Base-by-base conservation (phyloP, 1,140 invertebrate genomes). In the Eriosoma lanigerum region DNA sequence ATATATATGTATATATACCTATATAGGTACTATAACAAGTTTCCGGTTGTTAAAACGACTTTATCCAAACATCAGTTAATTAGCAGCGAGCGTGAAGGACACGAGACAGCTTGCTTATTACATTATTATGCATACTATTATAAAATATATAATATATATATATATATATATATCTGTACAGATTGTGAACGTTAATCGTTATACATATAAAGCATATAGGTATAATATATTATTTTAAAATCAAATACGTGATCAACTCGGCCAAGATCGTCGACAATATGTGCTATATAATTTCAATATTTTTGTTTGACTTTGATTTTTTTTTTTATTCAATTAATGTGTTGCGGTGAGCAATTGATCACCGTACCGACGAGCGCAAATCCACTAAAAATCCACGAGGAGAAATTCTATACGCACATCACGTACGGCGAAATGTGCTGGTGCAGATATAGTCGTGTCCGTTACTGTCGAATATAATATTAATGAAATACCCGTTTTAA, bases 21-120 rank as follows among this genome's bases (percentile, higher is more conserved):
- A 24, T 29, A 60, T n/a, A n/a, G 17, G 19, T 1, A 62, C 29
- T 19, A 62, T 32, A 73, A 73, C 70, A 54, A 73, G 50, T 73
- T 73, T 73, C 50, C 50, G 50, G 70, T 32, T 73, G 70, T 73
- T 73, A 56, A 54, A 73, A 73, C 46, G 52, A 73, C 70, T 73
- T 38, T 21, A 73, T 54, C 12, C 24, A 54, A 54, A 73, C 48
- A 9, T 56, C 10, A 24, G 52, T 54, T 21, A 73, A 73, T 68
- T 68, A 68, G 66, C 21, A 68, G 52, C n/a, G 13, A 29, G 19
- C 26, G 26, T 13, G 70, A 73, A 73, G 70, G 70, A 73, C 70
- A 56, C 70, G 26, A 12, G 26, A 24, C 19, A 4, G 4, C 3
- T 73, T 10, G 46, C 29, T 38, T 72, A 44, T 66, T 44, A 15